phyloP scores from a whole-genome alignment of 2,797 vertebrate species.

The Cossypha niveicapilla region DNA sequence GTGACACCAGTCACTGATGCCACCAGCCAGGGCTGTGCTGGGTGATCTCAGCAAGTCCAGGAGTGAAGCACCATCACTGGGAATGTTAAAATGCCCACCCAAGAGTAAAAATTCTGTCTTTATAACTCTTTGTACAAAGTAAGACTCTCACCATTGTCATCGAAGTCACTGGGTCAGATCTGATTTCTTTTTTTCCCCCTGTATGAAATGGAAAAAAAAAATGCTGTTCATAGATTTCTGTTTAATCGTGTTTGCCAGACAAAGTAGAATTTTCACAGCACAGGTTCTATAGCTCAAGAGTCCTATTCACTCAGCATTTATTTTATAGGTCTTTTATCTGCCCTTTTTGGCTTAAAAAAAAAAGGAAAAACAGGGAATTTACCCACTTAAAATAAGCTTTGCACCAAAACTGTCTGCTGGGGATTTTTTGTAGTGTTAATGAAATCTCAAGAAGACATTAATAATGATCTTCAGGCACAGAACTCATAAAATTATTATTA shows the following conservation, averaged over 20 bases:
- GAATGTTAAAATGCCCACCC: slow-evolving; percentile 29
- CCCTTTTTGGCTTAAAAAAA: slow-evolving; percentile 55
- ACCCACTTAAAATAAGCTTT: slow-evolving; percentile 68
- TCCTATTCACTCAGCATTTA: slow-evolving; percentile 75
- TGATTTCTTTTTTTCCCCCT: slow-evolving; percentile 51
- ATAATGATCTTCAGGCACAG: slow-evolving; percentile 58
- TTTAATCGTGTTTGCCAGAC: slow-evolving; percentile 75
- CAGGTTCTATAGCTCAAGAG: slow-evolving; percentile 70
- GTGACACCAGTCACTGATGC: background rate
- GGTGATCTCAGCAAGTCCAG: background rate
- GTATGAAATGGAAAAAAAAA: slow-evolving; percentile 68
- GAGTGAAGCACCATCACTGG: background rate
- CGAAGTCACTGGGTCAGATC: slow-evolving; percentile 58
- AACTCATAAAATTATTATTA: slow-evolving; percentile 56
- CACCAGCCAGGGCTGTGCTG: background rate
- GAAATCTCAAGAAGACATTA: slow-evolving; percentile 55
- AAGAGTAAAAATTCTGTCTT: slow-evolving; percentile 39
- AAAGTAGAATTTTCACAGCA: slow-evolving; percentile 74
- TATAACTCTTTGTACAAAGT: slow-evolving; percentile 35
- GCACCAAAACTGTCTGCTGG: slow-evolving; percentile 62
- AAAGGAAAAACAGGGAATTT: slow-evolving; percentile 57
- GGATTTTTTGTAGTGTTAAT: slow-evolving; percentile 66
- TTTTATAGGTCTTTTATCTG: slow-evolving; percentile 69
- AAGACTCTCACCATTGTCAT: slow-evolving; percentile 54
- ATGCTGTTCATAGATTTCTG: slow-evolving; percentile 70